Percentiles rank a stretch among this genome's conserved stretches.
These are phyloP conservation scores for Chionis minor DNA, from an alignment of 2,113 vertebrate species.

Conservation along the genomic window DNA sequence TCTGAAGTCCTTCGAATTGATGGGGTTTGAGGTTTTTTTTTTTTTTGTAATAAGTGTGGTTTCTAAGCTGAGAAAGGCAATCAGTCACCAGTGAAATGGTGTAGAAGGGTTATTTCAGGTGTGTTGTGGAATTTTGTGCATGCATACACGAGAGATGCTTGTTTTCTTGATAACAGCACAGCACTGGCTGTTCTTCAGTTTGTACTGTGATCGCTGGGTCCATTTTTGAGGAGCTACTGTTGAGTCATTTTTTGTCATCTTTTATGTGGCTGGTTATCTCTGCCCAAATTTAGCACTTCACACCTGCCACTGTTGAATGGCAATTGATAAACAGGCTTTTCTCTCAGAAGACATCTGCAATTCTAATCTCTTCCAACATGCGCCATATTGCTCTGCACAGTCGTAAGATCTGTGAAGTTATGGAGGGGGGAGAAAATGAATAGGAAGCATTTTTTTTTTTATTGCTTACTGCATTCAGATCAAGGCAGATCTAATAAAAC, in stretches of 20 bases:
- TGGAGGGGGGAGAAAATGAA: not conserved
- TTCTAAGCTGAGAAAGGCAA: not conserved
- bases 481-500: not conserved
- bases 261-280: not conserved
- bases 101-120: not conserved
- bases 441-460: not conserved
- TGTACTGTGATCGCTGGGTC: not conserved
- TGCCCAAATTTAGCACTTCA: not conserved
- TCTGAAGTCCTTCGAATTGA: not conserved
- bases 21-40: not conserved
- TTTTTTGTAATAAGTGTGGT: not conserved
- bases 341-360: not conserved
- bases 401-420: not conserved
- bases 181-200: not conserved
- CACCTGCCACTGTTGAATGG: not conserved
- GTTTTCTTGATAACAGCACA: too few species aligned
- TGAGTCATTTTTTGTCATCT: too few species aligned
- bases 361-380: not conserved
- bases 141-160: rapidly evolving
- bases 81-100: not conserved
- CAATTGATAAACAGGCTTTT: not conserved
- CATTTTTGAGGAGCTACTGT: not conserved
- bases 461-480: not conserved
- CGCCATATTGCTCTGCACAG: rapidly evolving
- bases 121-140: not conserved